Conservation (phyloP, 2,888 invertebrate species). For the Sepiola atlantica region DNA sequence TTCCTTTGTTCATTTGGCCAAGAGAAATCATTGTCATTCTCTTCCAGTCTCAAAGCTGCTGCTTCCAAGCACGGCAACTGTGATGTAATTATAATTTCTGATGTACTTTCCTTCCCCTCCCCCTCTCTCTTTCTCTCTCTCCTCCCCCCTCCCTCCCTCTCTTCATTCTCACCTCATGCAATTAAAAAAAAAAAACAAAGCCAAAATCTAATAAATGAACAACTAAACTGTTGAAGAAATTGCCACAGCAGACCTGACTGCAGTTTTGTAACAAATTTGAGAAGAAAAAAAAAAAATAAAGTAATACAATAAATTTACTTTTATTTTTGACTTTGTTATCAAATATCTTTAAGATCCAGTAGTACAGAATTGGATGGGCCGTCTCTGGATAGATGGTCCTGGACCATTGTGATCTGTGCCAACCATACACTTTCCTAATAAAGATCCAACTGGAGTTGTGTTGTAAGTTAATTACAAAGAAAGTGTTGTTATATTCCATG, state of each 20-base stretch:
- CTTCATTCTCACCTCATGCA: slow-evolving; percentile 1
- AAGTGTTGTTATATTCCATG: too few species aligned
- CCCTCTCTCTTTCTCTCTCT: too few species aligned
- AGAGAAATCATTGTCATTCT: not conserved
- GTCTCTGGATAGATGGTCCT: too few species aligned
- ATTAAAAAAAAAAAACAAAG: not conserved
- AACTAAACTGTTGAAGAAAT: slow-evolving; percentile 19
- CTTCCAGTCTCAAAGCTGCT: not conserved
- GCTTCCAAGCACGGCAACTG: not conserved
- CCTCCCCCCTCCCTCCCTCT: not conserved
- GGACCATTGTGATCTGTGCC: too few species aligned
- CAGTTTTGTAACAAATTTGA: slow-evolving; percentile 10
- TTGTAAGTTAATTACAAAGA: too few species aligned
- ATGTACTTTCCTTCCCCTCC: not conserved
- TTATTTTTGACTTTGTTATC: not conserved
- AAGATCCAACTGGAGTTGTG: too few species aligned
- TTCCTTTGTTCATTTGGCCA: not conserved
- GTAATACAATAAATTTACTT: not conserved
- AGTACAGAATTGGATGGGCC: too few species aligned
- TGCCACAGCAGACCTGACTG: slow-evolving; percentile 32
- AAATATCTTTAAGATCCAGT: too few species aligned
- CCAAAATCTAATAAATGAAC: not conserved
- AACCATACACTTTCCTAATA: too few species aligned
- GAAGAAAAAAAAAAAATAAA: not conserved
- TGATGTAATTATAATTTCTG: slow-evolving; percentile 32